Evolutionary conservation across 2,797 vertebrate species (phyloP), one percentile per base, ranked within the genome.

Genomic region (Catamblyrhynchus diadema): DNA sequence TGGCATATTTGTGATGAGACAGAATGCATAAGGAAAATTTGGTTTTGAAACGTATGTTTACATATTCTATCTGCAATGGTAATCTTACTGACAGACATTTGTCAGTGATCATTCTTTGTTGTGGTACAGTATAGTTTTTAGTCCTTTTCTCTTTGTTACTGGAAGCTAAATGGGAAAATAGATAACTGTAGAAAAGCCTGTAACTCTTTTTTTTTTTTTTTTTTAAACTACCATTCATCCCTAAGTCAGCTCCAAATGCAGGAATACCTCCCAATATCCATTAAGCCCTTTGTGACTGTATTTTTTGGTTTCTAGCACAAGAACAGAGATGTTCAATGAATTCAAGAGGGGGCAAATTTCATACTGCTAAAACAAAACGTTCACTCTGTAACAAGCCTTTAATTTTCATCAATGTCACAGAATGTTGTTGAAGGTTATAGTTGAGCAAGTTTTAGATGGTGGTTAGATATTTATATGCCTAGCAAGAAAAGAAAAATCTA

Each of bases 31-130:
- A 39, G 74, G 66, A 94, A 91, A 94, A 95, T 79, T 25, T 62
- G n/a, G 10, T 59, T 93, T 81, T 12, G 20, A 80, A 89, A 48
- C 0, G 3, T 81, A 61, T 92, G 78, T 93, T 95, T 94, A 74
- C 44, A 73, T 75, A 62, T 79, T 83, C 80, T 94, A 70, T 88
- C 73, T 84, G 73, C 62, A 88, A n/a, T 73, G 39, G 27, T 81
- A 88, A 86, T 90, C 73, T 95, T 79, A 70, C 47, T 84, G 80
- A 88, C 73, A 90, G 73, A 72, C 8, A 2, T 92, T 95, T 94
- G 77, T 88, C 59, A 83, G 51, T 73, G 73, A 91, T 94, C 61
- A 22, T 93, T 96, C 77, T 41, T 41, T 90, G 74, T 79, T 90
- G 70, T 62, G 50, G 33, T 86, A 79, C 27, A 50, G 51, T 50